These are phyloP conservation scores for Masticophis lateralis DNA, from an alignment of 2,797 vertebrate species.

Conservation along the genomic window DNA sequence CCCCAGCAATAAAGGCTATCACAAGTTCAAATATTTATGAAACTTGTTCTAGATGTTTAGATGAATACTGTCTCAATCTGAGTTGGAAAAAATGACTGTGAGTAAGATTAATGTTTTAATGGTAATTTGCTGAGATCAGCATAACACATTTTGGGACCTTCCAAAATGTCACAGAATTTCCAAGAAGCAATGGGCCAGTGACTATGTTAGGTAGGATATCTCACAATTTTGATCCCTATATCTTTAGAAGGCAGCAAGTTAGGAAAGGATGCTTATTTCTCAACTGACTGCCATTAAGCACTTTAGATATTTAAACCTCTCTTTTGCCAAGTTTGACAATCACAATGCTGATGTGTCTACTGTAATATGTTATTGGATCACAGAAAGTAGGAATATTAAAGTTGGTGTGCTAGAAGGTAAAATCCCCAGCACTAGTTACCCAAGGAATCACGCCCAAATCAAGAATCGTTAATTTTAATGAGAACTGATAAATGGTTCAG, in stretches of 20 bases:
- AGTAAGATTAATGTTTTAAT: slow-evolving; percentile 15
- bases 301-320: neutral
- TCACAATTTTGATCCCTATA: neutral
- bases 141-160: neutral
- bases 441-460: neutral
- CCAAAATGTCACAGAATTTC: neutral
- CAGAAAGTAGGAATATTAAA: neutral
- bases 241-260: neutral
- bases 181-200: neutral
- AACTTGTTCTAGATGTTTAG: neutral
- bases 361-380: neutral
- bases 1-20: neutral
- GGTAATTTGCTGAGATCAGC: neutral
- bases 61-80: neutral
- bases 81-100: slow-evolving; percentile 14
- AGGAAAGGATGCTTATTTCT: neutral
- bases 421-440: neutral
- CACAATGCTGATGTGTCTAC: neutral
- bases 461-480: neutral
- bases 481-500: neutral
- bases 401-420: neutral
- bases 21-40: slow-evolving; percentile 1
- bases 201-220: neutral
- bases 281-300: neutral
- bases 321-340: neutral